These are phyloP conservation scores for Hydrozoanthus tunicans DNA, from an alignment of 64 coral and sea anemone species.

Conservation along the genomic window DNA sequence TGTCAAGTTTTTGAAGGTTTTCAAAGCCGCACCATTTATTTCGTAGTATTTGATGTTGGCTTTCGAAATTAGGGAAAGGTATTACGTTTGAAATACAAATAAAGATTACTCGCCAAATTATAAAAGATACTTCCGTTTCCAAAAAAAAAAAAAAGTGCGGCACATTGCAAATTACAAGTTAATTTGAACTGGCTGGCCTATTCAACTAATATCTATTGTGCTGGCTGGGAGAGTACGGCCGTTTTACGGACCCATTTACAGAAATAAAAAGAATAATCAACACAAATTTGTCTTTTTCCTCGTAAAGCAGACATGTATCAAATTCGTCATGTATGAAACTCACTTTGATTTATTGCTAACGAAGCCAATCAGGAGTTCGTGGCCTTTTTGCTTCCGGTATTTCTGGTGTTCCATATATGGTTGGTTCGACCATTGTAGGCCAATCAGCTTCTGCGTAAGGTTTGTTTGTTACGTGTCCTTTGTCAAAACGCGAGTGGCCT, in stretches of 20 bases:
- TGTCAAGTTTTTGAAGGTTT: background rate
- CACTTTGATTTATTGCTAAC: too few species aligned
- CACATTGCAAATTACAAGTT: background rate
- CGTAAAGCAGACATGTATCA: too few species aligned
- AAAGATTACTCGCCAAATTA: background rate
- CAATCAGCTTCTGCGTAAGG: too few species aligned
- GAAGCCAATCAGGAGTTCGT: too few species aligned
- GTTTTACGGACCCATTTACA: background rate
- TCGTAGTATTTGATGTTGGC: background rate
- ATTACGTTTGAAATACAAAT: constrained; percentile 2
- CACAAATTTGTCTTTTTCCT: too few species aligned
- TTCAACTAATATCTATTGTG: background rate
- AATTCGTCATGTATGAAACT: background rate
- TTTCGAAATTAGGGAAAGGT: background rate
- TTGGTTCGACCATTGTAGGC: too few species aligned
- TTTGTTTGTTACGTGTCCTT: too few species aligned
- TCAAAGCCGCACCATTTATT: background rate
- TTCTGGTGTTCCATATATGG: too few species aligned
- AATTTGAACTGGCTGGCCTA: background rate
- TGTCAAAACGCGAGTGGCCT: too few species aligned
- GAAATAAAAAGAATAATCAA: background rate
- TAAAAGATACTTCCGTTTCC: background rate
- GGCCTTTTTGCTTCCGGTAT: too few species aligned
- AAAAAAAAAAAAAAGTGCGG: background rate
- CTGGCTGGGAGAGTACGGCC: background rate